Evolutionary conservation across 2,797 vertebrate species (phyloP).

Genomic region (Cercopithecus neglectus): DNA sequence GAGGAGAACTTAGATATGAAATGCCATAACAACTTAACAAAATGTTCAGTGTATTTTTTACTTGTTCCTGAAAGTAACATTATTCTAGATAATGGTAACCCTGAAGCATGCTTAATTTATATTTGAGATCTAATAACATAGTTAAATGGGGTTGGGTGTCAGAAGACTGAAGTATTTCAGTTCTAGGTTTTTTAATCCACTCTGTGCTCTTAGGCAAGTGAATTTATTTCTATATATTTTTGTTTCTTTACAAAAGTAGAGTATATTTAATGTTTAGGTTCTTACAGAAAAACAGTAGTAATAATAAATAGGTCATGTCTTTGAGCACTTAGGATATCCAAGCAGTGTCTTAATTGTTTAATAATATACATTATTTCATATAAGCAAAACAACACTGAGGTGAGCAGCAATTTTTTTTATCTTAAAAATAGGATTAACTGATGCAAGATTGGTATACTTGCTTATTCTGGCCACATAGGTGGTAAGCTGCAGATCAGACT

Average conservation of each 20-base stretch:
- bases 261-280: background rate
- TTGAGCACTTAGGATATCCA: background rate
- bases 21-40: background rate
- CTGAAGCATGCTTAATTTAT: background rate
- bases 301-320: background rate
- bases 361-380: background rate
- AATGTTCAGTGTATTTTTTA: background rate
- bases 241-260: background rate
- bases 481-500: background rate
- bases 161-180: background rate
- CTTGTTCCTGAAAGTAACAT: background rate
- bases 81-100: background rate
- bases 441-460: background rate
- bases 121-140: background rate
- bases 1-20: background rate
- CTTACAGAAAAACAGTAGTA: background rate
- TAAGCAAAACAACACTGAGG: background rate
- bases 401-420: background rate
- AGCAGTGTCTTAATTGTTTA: background rate
- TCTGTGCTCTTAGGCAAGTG: background rate
- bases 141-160: background rate
- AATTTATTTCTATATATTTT: background rate
- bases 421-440: background rate
- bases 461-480: background rate
- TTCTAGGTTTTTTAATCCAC: background rate